Conservation (phyloP, 2,888 invertebrate genomes). For the Aleiodes leptofemur region DNA sequence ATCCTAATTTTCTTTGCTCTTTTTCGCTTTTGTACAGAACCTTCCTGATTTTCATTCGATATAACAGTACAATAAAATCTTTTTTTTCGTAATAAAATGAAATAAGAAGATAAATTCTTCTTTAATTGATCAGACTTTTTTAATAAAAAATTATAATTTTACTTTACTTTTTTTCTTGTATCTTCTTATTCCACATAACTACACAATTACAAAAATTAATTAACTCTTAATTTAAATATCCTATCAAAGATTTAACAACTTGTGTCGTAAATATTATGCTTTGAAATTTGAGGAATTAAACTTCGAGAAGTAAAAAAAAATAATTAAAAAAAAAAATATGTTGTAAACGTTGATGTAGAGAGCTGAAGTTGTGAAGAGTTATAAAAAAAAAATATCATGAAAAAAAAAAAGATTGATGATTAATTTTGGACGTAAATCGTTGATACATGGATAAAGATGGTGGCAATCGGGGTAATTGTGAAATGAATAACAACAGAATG, state of each 20-base stretch:
- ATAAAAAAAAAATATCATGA: constrained; percentile 26
- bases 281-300: not conserved
- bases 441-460: constrained; percentile 53
- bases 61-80: constrained; percentile 43
- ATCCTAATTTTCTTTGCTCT: constrained; percentile 14
- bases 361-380: constrained; percentile 48
- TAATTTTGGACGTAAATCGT: constrained; percentile 42
- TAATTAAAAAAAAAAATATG: not conserved
- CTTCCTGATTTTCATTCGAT: constrained; percentile 52
- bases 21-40: constrained; percentile 9
- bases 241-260: constrained; percentile 23
- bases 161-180: constrained; percentile 31
- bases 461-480: constrained; percentile 71
- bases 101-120: constrained; percentile 19
- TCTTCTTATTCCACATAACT: constrained; percentile 11
- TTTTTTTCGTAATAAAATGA: not conserved
- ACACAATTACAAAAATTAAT: constrained; percentile 35
- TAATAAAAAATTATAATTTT: constrained; percentile 57
- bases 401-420: constrained; percentile 43
- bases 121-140: constrained; percentile 51
- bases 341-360: constrained; percentile 36
- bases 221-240: constrained; percentile 22
- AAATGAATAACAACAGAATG: constrained; percentile 76
- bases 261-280: not conserved
- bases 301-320: not conserved